Evolutionary conservation across 2,888 invertebrate species (phyloP).

Genomic region (Polyploca ridens): DNA sequence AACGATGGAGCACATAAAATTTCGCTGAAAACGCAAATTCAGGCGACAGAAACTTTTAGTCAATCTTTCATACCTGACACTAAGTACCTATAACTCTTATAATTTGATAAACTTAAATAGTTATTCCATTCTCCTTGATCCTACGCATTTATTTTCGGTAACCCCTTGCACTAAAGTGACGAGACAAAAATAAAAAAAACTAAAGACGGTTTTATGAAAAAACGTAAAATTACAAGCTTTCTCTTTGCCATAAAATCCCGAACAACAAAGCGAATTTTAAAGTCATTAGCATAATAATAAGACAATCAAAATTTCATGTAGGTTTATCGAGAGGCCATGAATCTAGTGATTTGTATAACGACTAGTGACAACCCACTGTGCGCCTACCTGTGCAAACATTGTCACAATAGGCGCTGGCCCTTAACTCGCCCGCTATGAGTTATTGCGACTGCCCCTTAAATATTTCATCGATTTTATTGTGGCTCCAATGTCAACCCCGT

Average conservation of each 20-base stretch:
- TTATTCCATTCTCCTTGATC: too few species aligned
- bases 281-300: constrained; percentile 46
- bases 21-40: neutral
- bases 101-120: too few species aligned
- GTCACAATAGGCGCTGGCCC: constrained; percentile 61
- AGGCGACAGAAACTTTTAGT: neutral
- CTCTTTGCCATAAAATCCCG: constrained; percentile 8
- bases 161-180: too few species aligned
- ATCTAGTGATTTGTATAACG: constrained; percentile 40
- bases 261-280: constrained; percentile 14
- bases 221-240: constrained; percentile 1
- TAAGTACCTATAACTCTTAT: neutral
- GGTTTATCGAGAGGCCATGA: constrained; percentile 35
- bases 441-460: constrained; percentile 73
- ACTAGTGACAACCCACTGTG: constrained; percentile 55
- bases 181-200: too few species aligned
- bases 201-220: neutral
- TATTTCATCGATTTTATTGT: constrained; percentile 84
- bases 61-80: neutral
- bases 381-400: constrained; percentile 71
- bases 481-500: constrained; percentile 83
- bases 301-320: constrained; percentile 47
- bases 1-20: neutral
- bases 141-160: too few species aligned
- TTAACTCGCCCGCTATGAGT: constrained; percentile 68